phyloP scores from a whole-genome alignment of 2,888 invertebrate species.

The Lasioglossum marginatum region DNA sequence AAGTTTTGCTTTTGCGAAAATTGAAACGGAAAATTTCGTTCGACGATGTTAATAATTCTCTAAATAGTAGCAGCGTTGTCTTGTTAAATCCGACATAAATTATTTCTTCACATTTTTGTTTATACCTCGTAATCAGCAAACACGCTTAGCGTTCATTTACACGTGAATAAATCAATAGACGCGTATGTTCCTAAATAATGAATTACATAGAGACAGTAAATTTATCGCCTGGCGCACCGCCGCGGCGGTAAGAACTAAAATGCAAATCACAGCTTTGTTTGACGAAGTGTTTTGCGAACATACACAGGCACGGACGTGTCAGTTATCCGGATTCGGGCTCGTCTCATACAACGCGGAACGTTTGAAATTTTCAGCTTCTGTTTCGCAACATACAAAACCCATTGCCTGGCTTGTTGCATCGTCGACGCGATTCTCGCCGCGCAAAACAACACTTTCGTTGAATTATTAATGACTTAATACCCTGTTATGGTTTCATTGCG shows the following conservation, averaged over 20 bases:
- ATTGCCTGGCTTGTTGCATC: not conserved
- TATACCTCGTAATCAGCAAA: not conserved
- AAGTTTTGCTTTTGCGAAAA: not conserved
- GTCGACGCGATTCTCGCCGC: not conserved
- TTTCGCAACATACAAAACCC: not conserved
- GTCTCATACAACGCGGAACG: not conserved
- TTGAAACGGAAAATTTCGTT: not conserved
- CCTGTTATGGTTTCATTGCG: not conserved
- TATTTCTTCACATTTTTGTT: not conserved
- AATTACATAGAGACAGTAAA: not conserved
- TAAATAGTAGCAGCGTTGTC: not conserved
- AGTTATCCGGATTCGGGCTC: not conserved
- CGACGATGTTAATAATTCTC: not conserved
- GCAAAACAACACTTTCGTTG: conserved; percentile 4
- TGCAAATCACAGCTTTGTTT: not conserved
- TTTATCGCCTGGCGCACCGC: not conserved
- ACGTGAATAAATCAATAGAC: not conserved
- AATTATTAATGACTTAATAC: conserved; percentile 9
- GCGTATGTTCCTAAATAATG: not conserved
- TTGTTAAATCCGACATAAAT: not conserved
- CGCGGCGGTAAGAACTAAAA: not conserved
- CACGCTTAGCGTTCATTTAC: not conserved
- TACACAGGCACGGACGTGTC: not conserved
- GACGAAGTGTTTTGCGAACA: not conserved
- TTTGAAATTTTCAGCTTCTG: not conserved